Conservation (phyloP, 2,888 invertebrate species). For the Cephus rjabovi region DNA sequence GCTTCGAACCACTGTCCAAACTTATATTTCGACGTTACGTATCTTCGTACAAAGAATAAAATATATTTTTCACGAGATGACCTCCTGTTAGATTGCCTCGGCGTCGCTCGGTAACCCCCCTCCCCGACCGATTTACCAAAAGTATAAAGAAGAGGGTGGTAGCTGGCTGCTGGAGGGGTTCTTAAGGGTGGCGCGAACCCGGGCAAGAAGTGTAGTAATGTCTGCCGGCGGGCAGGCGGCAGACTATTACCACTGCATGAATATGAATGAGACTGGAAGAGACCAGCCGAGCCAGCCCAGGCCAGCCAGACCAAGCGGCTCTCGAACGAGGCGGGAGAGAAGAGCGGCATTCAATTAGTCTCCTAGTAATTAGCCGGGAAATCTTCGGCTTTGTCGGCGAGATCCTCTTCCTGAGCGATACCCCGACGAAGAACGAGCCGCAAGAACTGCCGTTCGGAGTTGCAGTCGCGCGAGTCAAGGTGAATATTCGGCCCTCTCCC, state of each 20-base stretch:
- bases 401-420: constrained; percentile 53
- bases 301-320: constrained; percentile 2
- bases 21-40: background rate
- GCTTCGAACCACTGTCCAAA: background rate
- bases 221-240: constrained; percentile 51
- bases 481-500: background rate
- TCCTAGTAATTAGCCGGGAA: constrained; percentile 67
- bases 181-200: constrained; percentile 44
- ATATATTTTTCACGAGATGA: background rate
- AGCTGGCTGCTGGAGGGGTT: constrained; percentile 12
- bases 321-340: constrained; percentile 37
- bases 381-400: constrained; percentile 63
- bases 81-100: background rate
- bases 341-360: constrained; percentile 66
- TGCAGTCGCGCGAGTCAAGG: constrained; percentile 15
- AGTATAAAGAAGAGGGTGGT: constrained; percentile 7
- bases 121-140: background rate
- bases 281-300: background rate
- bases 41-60: background rate
- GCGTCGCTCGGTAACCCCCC: background rate
- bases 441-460: constrained; percentile 30
- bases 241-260: constrained; percentile 64
- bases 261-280: constrained; percentile 62
- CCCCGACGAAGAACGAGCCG: constrained; percentile 42
- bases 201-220: constrained; percentile 55